phyloP scores from a whole-genome alignment of 2,888 invertebrate genomes.

The Ormyrus nitidulus region DNA sequence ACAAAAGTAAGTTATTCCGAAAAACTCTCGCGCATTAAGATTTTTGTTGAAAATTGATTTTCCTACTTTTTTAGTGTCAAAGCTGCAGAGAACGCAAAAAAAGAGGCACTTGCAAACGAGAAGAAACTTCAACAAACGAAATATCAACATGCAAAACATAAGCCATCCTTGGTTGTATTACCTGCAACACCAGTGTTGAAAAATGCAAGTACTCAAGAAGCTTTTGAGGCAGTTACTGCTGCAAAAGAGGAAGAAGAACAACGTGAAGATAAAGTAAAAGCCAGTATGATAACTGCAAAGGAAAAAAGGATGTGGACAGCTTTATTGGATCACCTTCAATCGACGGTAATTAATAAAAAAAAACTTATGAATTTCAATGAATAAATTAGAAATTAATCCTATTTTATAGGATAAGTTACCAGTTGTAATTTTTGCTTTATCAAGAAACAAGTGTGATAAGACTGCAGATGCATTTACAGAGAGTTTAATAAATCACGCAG shows the following conservation, averaged over 20 bases:
- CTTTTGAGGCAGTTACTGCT: slow-evolving; percentile 35
- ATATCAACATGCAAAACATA: slow-evolving; percentile 46
- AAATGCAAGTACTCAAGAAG: slow-evolving; percentile 51
- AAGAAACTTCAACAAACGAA: slow-evolving; percentile 49
- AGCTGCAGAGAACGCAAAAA: slow-evolving; percentile 33
- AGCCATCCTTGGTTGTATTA: slow-evolving; percentile 46
- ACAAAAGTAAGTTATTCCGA: slow-evolving; percentile 58
- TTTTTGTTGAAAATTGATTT: too few species aligned
- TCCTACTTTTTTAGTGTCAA: slow-evolving; percentile 20
- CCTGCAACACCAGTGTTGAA: slow-evolving; percentile 38
- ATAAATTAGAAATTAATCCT: slow-evolving; percentile 5
- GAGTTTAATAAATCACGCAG: slow-evolving; percentile 85
- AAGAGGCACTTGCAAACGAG: slow-evolving; percentile 40
- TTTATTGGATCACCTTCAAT: slow-evolving; percentile 88
- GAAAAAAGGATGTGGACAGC: slow-evolving; percentile 90
- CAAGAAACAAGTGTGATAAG: slow-evolving; percentile 87
- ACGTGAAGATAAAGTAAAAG: slow-evolving; percentile 43
- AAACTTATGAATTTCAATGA: background rate
- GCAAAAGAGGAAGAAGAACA: slow-evolving; percentile 47
- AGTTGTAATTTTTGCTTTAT: slow-evolving; percentile 95
- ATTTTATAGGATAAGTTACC: slow-evolving; percentile 84
- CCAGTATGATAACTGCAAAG: slow-evolving; percentile 77
- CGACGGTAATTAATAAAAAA: slow-evolving; percentile 75
- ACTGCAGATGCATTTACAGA: slow-evolving; percentile 77
- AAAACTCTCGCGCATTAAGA: too few species aligned